Evolutionary conservation across 2,113 vertebrate species (phyloP), one percentile per base, ranked within the genome.

Genomic region (Campylorhamphus procurvoides): DNA sequence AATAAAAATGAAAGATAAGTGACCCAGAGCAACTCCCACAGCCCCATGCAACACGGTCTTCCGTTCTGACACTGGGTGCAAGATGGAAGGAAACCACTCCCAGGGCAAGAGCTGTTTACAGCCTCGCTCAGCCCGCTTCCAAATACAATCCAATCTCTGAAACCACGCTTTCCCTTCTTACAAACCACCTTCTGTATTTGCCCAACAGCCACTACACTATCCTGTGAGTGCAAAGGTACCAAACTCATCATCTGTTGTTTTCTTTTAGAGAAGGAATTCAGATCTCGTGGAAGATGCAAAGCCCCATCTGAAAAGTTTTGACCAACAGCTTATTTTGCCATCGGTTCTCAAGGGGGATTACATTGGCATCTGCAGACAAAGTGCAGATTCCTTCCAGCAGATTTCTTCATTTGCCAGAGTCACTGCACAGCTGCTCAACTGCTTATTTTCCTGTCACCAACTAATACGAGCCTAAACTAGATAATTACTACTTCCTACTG

Each of bases 31-130:
- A 71, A 47, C 79, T 92, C 92, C 72, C 78, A 46, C 25, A 47
- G 12, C 27, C 78, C 78, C 37, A 24, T 0, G 14, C 67, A 86
- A 47, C 20, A 20, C 0, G 0, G 31, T 40, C 68, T 94, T 88
- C 95, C 19, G 50, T 88, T 90, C 83, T 63, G 75, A 92, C 83
- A 39, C 28, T 1, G 31, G 63, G 46, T 62, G 67, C 68, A 33
- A 77, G 90, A 73, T 8, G 11, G 91, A 83, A 96, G 93, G 96
- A 94, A 96, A 88, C 94, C 92, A 16, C 96, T 95, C 94, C 92
- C 79, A 5, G 33, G 77, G 33, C 69, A 68, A 63, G 77, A 68
- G 84, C 56, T 60, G 53, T 81, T 75, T 22, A 28, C 50, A 72
- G 85, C 59, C 33, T 5, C 17, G 7, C 90, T 86, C 85, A 56